Evolutionary conservation across 2,888 invertebrate genomes (phyloP), one percentile per base, ranked within the genome.

Genomic region (Hypselothyrea guttata): DNA sequence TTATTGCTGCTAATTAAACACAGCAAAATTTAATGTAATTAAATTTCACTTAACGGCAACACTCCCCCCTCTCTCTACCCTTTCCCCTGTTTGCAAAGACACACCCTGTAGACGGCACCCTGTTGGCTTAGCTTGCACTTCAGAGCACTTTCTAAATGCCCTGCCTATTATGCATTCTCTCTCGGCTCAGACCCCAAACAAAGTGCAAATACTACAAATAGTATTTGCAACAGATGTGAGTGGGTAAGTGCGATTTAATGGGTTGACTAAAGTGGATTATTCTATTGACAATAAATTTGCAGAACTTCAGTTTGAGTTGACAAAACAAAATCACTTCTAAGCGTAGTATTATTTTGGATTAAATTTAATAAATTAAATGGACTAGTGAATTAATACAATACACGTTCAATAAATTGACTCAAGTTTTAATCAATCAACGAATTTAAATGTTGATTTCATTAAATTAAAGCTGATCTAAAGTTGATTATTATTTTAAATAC

Each of bases 1-100:
- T 57, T 60, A 49, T 65, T 55, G 42, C 57, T 70, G 51, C 57
- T 70, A 45, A 64, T 69, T 53, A 64, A 59, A 53, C 47, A 48
- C 33, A 48, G 45, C 48, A 16, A 54, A 60, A 12, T 60, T 74
- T 48, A 60, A 54, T 60, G 47, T 55, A 71, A 70, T 67, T 67
- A 47, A 71, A 59, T 49, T 57, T 40, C 37, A 37, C 35, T 40
- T 38, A 46, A 47, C 58, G 48, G 5, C 11, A 51, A 60, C 27
- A 9, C 18, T 34, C 13, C 15, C 8, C 5, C 8, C n/a, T n/a
- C 27, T 34, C 13, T 37, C 11, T 34, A 38, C 33, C 30, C 40
- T 18, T 13, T 7, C 11, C 47, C 35, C 16, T 4, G 45, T 48
- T 48, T 30, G n/a, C n/a, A n/a, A n/a, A 48, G 16, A 33, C 41